Evolutionary conservation across 2,113 vertebrate species (phyloP).

Genomic region (Camarhynchus parvulus): DNA sequence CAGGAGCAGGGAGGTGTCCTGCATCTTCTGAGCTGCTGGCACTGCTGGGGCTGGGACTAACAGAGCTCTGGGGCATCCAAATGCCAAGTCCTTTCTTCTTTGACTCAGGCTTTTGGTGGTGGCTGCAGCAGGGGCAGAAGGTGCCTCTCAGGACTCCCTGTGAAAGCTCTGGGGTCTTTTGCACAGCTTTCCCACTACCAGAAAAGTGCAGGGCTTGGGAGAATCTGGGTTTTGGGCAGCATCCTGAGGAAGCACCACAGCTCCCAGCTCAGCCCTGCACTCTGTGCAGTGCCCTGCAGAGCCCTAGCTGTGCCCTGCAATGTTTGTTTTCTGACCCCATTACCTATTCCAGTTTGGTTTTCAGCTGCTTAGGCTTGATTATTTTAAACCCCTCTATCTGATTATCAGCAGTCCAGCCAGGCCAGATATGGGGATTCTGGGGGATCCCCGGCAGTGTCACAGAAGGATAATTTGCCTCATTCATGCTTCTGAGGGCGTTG

Average conservation of each 20-base stretch:
- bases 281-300: accelerated
- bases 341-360: constrained; percentile 56
- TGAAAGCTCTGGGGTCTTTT: neutral
- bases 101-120: neutral
- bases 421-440: neutral
- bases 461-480: neutral
- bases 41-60: neutral
- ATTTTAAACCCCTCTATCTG: constrained; percentile 62
- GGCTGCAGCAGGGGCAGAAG: neutral
- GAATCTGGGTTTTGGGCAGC: neutral
- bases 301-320: neutral
- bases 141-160: neutral
- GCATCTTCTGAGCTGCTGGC: neutral
- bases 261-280: neutral
- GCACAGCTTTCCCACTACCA: neutral
- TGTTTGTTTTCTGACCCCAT: constrained; percentile 29
- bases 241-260: neutral
- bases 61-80: neutral
- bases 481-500: neutral
- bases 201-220: neutral
- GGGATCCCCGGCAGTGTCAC: neutral
- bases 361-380: constrained; percentile 55
- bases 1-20: neutral
- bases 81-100: neutral
- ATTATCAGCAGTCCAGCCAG: constrained; percentile 33